Evolutionary conservation across 2,113 vertebrate species (phyloP).

Genomic region (Clarias batrachus): DNA sequence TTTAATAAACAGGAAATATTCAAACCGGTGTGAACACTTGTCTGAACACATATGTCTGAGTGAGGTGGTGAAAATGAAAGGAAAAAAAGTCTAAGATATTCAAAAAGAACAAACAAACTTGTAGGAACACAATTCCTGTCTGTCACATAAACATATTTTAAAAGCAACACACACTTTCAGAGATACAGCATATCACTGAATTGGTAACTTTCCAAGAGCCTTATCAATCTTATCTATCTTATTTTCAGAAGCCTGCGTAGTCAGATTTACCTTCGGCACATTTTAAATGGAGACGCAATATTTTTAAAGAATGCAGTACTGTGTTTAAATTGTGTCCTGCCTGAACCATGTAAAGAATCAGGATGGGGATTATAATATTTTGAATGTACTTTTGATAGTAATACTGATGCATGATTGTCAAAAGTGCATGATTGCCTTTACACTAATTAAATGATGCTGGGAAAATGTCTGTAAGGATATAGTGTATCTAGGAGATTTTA

Average conservation of each 20-base stretch:
- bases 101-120: not conserved
- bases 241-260: not conserved
- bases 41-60: not conserved
- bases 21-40: not conserved
- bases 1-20: not conserved
- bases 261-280: not conserved
- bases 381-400: not conserved
- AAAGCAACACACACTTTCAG: not conserved
- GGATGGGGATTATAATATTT: not conserved
- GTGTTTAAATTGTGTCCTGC: not conserved
- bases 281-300: not conserved
- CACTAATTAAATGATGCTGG: not conserved
- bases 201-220: not conserved
- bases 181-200: not conserved
- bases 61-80: not conserved
- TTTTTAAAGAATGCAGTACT: not conserved
- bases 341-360: not conserved
- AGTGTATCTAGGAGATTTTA: not conserved
- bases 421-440: not conserved
- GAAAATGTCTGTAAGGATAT: not conserved
- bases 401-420: not conserved
- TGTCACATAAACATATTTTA: not conserved
- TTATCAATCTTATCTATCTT: not conserved
- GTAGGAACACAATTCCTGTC: not conserved
- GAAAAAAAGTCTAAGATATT: not conserved